phyloP scores from a whole-genome alignment of 2,888 invertebrate genomes.

The Dascillus cervinus region DNA sequence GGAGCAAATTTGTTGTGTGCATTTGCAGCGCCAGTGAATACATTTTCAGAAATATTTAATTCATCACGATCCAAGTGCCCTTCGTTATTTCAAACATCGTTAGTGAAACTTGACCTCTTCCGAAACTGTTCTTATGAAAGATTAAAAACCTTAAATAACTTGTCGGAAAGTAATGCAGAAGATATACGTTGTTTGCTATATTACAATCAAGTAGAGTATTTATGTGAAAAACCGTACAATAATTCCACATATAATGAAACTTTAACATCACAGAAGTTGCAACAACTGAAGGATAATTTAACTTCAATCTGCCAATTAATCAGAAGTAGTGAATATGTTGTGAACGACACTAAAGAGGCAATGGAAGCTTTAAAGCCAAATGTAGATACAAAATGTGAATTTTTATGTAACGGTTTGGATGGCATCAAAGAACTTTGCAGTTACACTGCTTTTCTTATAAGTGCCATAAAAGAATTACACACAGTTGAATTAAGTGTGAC shows the following conservation, averaged over 20 bases:
- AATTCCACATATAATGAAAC: too few species aligned
- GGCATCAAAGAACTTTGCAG: slow-evolving; percentile 2
- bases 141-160: slow-evolving; percentile 8
- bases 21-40: too few species aligned
- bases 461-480: slow-evolving; percentile 3
- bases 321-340: neutral
- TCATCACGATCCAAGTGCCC: slow-evolving; percentile 15
- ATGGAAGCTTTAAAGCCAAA: neutral
- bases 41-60: too few species aligned
- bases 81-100: slow-evolving; percentile 10
- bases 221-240: too few species aligned
- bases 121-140: slow-evolving; percentile 17
- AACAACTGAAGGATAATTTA: too few species aligned
- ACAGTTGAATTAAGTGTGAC: too few species aligned
- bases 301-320: too few species aligned
- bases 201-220: slow-evolving; percentile 18
- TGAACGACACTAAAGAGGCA: neutral
- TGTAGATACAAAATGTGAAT: slow-evolving; percentile 1
- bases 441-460: slow-evolving; percentile 4
- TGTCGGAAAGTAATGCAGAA: slow-evolving; percentile 7
- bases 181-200: slow-evolving; percentile 23
- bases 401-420: slow-evolving; percentile 7
- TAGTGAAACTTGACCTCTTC: slow-evolving; percentile 12
- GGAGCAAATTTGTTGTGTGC: too few species aligned
- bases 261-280: too few species aligned